These are phyloP conservation scores for Aspiorhynchus laticeps DNA, from an alignment of 2,113 vertebrate species.

Conservation along the genomic window DNA sequence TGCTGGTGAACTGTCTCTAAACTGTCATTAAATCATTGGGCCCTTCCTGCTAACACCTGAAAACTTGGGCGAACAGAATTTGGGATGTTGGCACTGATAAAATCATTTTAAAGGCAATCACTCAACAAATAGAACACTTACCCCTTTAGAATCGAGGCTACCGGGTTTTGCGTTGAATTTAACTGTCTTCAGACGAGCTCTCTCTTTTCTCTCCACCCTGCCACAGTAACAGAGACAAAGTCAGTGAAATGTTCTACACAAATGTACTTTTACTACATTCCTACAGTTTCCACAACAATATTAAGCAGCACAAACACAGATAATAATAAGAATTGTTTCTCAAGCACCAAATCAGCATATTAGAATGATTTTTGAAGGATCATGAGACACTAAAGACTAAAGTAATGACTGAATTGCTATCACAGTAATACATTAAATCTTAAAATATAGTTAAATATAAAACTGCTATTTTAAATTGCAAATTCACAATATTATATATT, in stretches of 20 bases:
- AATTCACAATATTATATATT: not conserved
- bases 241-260: not conserved
- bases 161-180: slow-evolving; percentile 96
- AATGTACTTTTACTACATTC: not conserved
- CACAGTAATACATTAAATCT: not conserved
- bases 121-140: slow-evolving; percentile 71
- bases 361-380: not conserved
- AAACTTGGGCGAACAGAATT: not conserved
- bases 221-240: not conserved
- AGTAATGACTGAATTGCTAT: not conserved
- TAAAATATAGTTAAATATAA: not conserved
- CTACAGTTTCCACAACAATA: not conserved
- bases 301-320: not conserved
- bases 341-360: not conserved
- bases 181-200: slow-evolving; percentile 94
- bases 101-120: not conserved
- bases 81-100: slow-evolving; percentile 19
- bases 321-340: not conserved
- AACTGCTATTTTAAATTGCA: not conserved
- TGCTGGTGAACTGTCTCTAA: slow-evolving; percentile 7
- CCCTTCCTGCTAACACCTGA: not conserved
- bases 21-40: slow-evolving; percentile 20
- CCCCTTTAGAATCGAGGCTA: slow-evolving; percentile 93
- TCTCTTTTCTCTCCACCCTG: slow-evolving; percentile 96
- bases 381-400: not conserved